Evolutionary conservation across 2,888 invertebrate species (phyloP).

Genomic region (Eupsilia transversa): DNA sequence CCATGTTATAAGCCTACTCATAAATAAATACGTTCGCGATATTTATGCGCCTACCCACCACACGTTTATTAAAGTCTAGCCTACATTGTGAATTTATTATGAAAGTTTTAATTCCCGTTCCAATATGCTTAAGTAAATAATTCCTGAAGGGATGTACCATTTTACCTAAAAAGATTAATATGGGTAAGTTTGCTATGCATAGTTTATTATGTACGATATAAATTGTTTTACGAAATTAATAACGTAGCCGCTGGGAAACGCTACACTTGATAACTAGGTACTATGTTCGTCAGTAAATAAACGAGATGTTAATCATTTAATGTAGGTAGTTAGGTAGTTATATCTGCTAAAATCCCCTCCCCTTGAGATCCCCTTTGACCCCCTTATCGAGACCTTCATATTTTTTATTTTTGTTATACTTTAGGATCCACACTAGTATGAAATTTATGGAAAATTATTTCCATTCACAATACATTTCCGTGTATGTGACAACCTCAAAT

Average conservation of each 20-base stretch:
- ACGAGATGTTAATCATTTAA: not conserved
- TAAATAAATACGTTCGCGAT: constrained; percentile 53
- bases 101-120: constrained; percentile 65
- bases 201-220: constrained; percentile 54
- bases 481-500: constrained; percentile 2
- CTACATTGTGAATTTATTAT: constrained; percentile 66
- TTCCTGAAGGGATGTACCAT: constrained; percentile 53
- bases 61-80: constrained; percentile 57
- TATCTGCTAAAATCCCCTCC: not conserved
- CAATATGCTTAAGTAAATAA: constrained; percentile 68
- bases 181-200: constrained; percentile 55
- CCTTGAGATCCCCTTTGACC: too few species aligned
- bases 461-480: not conserved
- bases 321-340: too few species aligned
- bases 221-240: constrained; percentile 58
- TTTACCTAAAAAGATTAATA: constrained; percentile 69
- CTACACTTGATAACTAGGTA: constrained; percentile 41
- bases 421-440: too few species aligned
- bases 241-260: constrained; percentile 28
- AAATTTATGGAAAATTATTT: not conserved
- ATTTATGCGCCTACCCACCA: constrained; percentile 53
- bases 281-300: not conserved
- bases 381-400: too few species aligned
- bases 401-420: not conserved
- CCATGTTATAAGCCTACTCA: constrained; percentile 51